A percentile compares a stretch with the other conserved stretches of the same genome.
These are phyloP conservation scores for Bovichtus variegatus DNA, from an alignment of 2,797 vertebrate genomes.

Conservation along the genomic window DNA sequence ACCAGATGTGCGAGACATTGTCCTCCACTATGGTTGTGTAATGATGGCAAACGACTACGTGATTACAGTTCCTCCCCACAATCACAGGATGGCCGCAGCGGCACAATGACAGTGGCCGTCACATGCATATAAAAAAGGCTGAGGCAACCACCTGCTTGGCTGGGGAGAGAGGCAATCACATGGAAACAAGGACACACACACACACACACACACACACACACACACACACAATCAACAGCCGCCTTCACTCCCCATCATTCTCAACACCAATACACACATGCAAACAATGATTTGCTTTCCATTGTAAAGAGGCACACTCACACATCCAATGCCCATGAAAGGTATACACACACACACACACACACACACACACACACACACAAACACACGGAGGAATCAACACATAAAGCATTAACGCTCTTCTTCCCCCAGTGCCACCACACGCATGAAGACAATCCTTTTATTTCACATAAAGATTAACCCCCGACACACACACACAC, in stretches of 20 bases:
- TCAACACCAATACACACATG: conserved; percentile 52
- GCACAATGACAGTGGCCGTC: conserved; percentile 73
- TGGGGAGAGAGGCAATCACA: conserved; percentile 68
- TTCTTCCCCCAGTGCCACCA: conserved; percentile 7
- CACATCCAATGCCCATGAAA: conserved; percentile 35
- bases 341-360: not conserved
- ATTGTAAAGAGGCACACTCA: conserved; percentile 46
- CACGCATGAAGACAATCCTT: conserved; percentile 31
- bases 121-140: conserved; percentile 77
- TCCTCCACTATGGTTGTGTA: conserved; percentile 60
- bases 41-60: conserved; percentile 72
- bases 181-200: conserved; percentile 33
- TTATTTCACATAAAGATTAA: conserved; percentile 14
- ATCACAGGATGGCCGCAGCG: conserved; percentile 59
- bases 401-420: conserved; percentile 44
- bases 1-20: conserved; percentile 77
- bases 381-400: conserved; percentile 27
- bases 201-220: conserved; percentile 41
- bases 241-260: conserved; percentile 49
- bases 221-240: conserved; percentile 50
- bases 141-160: conserved; percentile 78
- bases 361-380: conserved; percentile 44
- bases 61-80: conserved; percentile 76
- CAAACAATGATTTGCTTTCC: conserved; percentile 57
- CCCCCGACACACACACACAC: conserved; percentile 2